Percentiles rank a stretch among this genome's conserved stretches.
Conservation (phyloP, 2,888 invertebrate genomes). For the Chrysotoxum bicinctum region DNA sequence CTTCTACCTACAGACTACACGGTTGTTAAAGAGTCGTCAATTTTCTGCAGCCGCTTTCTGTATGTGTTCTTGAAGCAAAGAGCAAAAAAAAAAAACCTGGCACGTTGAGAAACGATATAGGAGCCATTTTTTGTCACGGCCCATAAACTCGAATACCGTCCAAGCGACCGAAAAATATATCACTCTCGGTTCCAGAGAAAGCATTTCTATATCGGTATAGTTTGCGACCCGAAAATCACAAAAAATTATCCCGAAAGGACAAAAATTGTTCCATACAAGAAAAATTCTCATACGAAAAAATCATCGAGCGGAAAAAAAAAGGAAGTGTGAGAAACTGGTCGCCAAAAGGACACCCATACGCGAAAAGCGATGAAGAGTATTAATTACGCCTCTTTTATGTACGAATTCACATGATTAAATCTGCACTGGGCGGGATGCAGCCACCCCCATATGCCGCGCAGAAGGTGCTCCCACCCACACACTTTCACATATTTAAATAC, state of each 20-base stretch:
- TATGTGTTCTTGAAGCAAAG: constrained; percentile 8
- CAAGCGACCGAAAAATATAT: constrained; percentile 69
- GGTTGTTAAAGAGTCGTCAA: constrained; percentile 62
- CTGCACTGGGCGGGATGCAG: constrained; percentile 36
- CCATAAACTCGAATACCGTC: constrained; percentile 70
- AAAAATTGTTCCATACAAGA: constrained; percentile 1
- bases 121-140: constrained; percentile 69
- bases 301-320: constrained; percentile 15
- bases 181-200: constrained; percentile 40
- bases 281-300: constrained; percentile 44
- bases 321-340: constrained; percentile 41
- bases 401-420: constrained; percentile 73
- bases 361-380: constrained; percentile 62
- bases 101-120: constrained; percentile 70
- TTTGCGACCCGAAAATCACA: neutral
- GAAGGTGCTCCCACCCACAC: constrained; percentile 30
- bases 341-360: constrained; percentile 58
- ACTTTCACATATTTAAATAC: constrained; percentile 43
- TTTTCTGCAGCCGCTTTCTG: constrained; percentile 65
- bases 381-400: constrained; percentile 73
- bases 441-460: constrained; percentile 44
- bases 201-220: neutral
- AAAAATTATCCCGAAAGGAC: constrained; percentile 29
- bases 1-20: constrained; percentile 27
- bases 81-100: constrained; percentile 8